These are phyloP conservation scores for Cebus imitator DNA, from an alignment of 2,113 vertebrate genomes.

Conservation along the genomic window DNA sequence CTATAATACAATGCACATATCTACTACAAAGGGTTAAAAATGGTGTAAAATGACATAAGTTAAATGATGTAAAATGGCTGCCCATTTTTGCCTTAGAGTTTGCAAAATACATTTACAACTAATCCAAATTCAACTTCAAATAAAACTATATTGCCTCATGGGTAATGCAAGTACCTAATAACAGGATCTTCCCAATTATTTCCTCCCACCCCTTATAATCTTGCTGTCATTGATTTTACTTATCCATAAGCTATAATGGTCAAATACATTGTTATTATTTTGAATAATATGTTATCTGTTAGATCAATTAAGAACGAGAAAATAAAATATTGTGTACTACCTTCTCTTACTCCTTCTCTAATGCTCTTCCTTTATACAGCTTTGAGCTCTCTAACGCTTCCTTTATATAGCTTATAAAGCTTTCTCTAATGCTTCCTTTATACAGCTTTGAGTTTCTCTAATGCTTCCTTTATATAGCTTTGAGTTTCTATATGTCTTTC, in stretches of 20 bases:
- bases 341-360: not conserved
- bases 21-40: not conserved
- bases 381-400: not conserved
- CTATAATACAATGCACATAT: not conserved
- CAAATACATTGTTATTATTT: not conserved
- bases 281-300: not conserved
- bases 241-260: not conserved
- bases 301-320: conserved; percentile 1
- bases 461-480: not conserved
- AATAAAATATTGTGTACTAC: not conserved
- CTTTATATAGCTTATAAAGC: not conserved
- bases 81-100: not conserved
- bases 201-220: not conserved
- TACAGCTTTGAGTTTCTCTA: not conserved
- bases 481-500: not conserved
- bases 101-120: not conserved
- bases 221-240: not conserved
- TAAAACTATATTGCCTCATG: not conserved
- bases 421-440: not conserved
- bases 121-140: not conserved
- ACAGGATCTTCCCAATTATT: not conserved
- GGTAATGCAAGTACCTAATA: not conserved
- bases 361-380: not conserved
- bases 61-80: not conserved
- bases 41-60: not conserved